phyloP scores from a whole-genome alignment of 1,140 invertebrate genomes.

The Phymastichus coffea region DNA sequence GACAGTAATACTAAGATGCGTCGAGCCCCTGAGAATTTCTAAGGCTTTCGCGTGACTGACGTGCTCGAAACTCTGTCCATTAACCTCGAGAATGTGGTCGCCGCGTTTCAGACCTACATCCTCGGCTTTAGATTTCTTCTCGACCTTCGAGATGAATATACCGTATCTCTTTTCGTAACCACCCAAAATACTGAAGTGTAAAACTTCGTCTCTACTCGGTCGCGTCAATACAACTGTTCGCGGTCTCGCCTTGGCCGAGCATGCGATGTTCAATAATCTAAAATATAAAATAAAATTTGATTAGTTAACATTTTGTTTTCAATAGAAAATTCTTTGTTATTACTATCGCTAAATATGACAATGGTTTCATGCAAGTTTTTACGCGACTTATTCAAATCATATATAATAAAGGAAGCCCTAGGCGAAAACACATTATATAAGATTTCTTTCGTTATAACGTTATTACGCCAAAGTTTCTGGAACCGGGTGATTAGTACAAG shows the following conservation, averaged over 20 bases:
- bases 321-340: background rate
- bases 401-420: background rate
- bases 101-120: conserved; percentile 95
- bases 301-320: background rate
- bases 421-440: too few relatives aligned
- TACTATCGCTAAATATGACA: background rate
- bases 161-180: conserved; percentile 88
- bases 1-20: conserved; percentile 93
- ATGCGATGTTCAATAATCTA: conserved; percentile 90
- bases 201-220: conserved; percentile 85
- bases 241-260: conserved; percentile 91
- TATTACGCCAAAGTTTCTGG: too few relatives aligned
- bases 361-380: too few relatives aligned
- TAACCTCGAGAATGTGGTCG: conserved; percentile 97
- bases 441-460: too few relatives aligned
- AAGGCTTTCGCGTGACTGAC: conserved; percentile 86
- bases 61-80: conserved; percentile 93
- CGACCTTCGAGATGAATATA: conserved; percentile 94
- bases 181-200: conserved; percentile 93
- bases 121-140: conserved; percentile 89
- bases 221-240: conserved; percentile 88
- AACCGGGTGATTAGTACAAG: too few relatives aligned
- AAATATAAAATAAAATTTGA: conserved; percentile 46
- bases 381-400: too few relatives aligned
- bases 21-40: conserved; percentile 89